Percentiles rank a stretch among this genome's conserved stretches.
phyloP scores from a whole-genome alignment of 2,797 vertebrate species.

The Setipinna tenuifilis region DNA sequence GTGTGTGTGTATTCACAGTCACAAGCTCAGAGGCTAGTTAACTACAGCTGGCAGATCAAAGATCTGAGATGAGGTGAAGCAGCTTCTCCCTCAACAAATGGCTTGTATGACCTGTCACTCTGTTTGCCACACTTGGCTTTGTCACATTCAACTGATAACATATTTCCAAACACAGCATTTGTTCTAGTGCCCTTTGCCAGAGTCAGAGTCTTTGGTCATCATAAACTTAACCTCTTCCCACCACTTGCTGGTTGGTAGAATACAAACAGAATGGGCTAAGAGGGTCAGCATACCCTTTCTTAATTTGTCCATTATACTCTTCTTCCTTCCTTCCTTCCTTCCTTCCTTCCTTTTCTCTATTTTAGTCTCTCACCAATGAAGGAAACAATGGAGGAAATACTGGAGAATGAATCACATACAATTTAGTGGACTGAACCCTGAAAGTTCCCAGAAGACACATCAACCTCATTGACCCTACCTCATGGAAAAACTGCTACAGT shows the following conservation, averaged over 20 bases:
- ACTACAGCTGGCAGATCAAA: background rate
- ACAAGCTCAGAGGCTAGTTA: background rate
- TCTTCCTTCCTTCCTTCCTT: background rate
- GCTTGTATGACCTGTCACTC: no score
- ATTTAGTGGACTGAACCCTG: no score
- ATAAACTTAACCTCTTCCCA: background rate
- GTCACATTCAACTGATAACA: background rate
- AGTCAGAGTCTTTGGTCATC: background rate
- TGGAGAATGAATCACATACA: no score
- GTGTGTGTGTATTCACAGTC: background rate
- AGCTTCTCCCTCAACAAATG: background rate
- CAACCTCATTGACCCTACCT: no score
- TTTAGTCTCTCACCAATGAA: no score
- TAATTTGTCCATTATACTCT: no score
- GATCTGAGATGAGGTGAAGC: background rate
- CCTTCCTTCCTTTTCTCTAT: background rate
- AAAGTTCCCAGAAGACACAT: no score
- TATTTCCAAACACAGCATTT: no score
- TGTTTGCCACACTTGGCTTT: background rate
- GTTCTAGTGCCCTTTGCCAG: no score
- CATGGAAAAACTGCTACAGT: no score
- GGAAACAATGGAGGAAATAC: no score
- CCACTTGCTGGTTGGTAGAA: background rate
- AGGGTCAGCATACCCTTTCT: no score
- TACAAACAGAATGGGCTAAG: background rate